Evolutionary conservation across 2,888 invertebrate genomes (phyloP), one percentile per base, ranked within the genome.

Genomic region (Nephrotoma guestfalica): DNA sequence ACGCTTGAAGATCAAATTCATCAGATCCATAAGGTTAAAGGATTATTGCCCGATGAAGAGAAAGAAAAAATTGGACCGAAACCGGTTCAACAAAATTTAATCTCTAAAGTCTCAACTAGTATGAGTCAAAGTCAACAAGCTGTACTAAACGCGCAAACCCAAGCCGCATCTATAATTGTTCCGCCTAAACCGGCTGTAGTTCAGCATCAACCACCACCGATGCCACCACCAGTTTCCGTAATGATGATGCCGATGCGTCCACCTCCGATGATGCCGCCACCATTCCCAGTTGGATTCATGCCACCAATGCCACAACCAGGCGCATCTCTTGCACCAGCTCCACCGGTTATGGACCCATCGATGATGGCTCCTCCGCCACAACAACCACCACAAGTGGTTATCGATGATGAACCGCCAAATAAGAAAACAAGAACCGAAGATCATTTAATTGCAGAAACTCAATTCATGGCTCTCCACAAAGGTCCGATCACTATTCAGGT

Each of bases 61-160:
- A 98, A 98, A 89, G 98, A 99, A 90, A 98, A 98, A 92, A 98
- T 98, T 89, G 99, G 98, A 0, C 98, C 98, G 0, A 97, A 96
- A 92, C 96, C 96, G 2, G 96, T 95, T 71, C 90, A 90, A 43
- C 89, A 91, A 0, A 89, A 91, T 3, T 90, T 93, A 88, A 88
- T 92, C 89, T 89, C 90, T 88, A 1, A 89, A n/a, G 89, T 91
- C 89, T 88, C 90, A 88, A 86, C 89, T 87, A 85, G 41, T 18
- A 51, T 47, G 11, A 45, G 86, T n/a, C 90, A 88, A 57, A 89
- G 88, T 11, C 89, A 87, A 89, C 87, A 88, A 86, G n/a, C 87
- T 84, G 57, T 87, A 1, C 7, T 85, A 43, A 43, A 18, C 71
- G 47, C 88, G 7, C 87, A 88, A 86, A 83, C 87, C 86, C 86